Evolutionary conservation across 2,888 invertebrate genomes (phyloP).

Genomic region (Gnatocerus cornutus): DNA sequence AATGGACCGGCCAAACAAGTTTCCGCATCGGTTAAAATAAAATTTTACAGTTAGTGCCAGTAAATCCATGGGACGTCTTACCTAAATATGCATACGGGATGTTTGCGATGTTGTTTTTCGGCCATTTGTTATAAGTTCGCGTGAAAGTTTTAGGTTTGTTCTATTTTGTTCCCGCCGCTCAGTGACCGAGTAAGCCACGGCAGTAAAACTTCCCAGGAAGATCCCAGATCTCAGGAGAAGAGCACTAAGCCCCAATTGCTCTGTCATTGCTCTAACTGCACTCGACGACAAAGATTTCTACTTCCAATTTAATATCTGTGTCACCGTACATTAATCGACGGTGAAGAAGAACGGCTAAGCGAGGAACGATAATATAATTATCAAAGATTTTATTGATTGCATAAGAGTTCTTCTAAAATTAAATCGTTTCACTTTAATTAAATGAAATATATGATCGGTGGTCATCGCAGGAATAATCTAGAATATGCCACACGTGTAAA

Average conservation of each 20-base stretch:
- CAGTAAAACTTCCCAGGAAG: conserved; percentile 48
- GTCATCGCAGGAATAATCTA: neutral
- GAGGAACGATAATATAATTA: neutral
- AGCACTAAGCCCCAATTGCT: conserved; percentile 41
- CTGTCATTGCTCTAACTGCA: conserved; percentile 44
- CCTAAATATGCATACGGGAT: conserved; percentile 22
- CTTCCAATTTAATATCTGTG: conserved; percentile 42
- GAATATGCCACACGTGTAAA: conserved; percentile 25
- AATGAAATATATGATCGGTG: conserved; percentile 2
- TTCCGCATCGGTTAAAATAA: conserved; percentile 18
- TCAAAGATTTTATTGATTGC: neutral
- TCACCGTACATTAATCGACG: conserved; percentile 39
- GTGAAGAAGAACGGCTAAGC: neutral
- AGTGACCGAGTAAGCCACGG: conserved; percentile 49
- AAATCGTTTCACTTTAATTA: neutral
- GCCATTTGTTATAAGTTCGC: conserved; percentile 29
- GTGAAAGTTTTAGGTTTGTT: conserved; percentile 40
- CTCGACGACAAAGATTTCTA: conserved; percentile 41
- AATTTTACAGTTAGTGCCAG: conserved; percentile 14
- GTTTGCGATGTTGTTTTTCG: conserved; percentile 35
- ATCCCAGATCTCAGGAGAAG: conserved; percentile 36
- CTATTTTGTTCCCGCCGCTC: conserved; percentile 41
- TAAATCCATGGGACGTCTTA: conserved; percentile 8
- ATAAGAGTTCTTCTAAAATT: neutral
- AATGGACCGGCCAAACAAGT: conserved; percentile 27